phyloP scores from a whole-genome alignment of 2,888 invertebrate genomes.

The Patella caerulea region DNA sequence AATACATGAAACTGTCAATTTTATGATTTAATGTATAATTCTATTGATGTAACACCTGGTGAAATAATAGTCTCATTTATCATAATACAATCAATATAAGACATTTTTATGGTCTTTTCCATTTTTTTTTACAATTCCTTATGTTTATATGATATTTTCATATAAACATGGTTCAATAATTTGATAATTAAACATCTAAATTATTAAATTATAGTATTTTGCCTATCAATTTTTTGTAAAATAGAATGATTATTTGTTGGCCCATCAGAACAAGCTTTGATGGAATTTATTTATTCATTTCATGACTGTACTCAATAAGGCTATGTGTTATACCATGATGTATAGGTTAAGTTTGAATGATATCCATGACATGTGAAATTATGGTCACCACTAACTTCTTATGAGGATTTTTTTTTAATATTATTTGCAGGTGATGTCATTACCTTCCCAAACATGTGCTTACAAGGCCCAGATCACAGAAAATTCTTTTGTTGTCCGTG shows the following conservation, averaged over 20 bases:
- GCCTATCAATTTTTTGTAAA: no score
- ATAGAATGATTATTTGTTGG: no score
- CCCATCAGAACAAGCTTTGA: no score
- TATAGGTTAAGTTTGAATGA: no score
- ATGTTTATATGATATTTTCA: constrained; percentile 8
- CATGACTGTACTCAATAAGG: no score
- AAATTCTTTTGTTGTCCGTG: constrained; percentile 92
- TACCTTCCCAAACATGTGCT: constrained; percentile 95
- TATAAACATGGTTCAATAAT: neutral
- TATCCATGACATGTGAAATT: no score
- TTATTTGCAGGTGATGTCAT: constrained; percentile 84
- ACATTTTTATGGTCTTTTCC: neutral
- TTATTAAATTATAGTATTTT: no score
- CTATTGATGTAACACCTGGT: neutral
- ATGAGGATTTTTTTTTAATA: neutral
- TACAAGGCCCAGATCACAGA: constrained; percentile 93
- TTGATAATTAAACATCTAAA: no score
- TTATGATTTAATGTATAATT: neutral
- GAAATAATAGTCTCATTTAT: neutral
- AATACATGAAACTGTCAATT: neutral
- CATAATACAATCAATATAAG: neutral
- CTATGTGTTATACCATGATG: no score
- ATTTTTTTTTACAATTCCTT: neutral
- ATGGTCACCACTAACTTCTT: no score
- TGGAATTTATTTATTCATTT: no score